Evolutionary conservation across 2,888 invertebrate genomes (phyloP).

Genomic region (Torymus tubicola): DNA sequence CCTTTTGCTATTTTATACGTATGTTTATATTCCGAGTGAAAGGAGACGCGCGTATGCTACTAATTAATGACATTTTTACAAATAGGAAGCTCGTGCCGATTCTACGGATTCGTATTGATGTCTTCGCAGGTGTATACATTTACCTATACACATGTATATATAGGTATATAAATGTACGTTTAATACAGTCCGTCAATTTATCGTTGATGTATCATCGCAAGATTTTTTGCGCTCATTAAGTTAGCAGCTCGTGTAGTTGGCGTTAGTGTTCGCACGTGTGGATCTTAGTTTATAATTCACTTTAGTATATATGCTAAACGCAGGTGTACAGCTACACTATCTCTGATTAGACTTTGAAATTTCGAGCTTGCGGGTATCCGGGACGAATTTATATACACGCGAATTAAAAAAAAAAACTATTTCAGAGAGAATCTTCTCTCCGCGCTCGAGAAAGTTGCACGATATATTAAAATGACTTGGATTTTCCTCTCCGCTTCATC

Average conservation of each 20-base stretch:
- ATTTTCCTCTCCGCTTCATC: too few species aligned
- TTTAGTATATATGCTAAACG: too few species aligned
- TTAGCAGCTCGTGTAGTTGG: too few species aligned
- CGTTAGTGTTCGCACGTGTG: too few species aligned
- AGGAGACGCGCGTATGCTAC: constrained; percentile 1
- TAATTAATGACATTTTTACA: constrained; percentile 1
- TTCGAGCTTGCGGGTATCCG: neutral
- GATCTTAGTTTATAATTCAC: too few species aligned
- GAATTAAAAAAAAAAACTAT: neutral
- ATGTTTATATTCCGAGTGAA: constrained; percentile 27
- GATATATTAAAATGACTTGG: neutral
- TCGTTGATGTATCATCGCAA: too few species aligned
- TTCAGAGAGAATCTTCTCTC: neutral
- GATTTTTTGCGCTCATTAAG: too few species aligned
- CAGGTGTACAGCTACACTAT: neutral
- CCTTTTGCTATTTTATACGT: neutral
- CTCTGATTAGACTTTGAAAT: constrained; percentile 13
- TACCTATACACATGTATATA: too few species aligned
- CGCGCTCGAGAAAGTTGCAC: neutral
- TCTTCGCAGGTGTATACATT: neutral
- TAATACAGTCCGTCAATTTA: too few species aligned
- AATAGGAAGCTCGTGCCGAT: neutral
- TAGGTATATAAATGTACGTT: too few species aligned
- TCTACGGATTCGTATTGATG: neutral
- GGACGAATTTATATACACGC: neutral